These are phyloP conservation scores for Lineus longissimus DNA, from an alignment of 1,140 invertebrate genomes.

Conservation along the genomic window DNA sequence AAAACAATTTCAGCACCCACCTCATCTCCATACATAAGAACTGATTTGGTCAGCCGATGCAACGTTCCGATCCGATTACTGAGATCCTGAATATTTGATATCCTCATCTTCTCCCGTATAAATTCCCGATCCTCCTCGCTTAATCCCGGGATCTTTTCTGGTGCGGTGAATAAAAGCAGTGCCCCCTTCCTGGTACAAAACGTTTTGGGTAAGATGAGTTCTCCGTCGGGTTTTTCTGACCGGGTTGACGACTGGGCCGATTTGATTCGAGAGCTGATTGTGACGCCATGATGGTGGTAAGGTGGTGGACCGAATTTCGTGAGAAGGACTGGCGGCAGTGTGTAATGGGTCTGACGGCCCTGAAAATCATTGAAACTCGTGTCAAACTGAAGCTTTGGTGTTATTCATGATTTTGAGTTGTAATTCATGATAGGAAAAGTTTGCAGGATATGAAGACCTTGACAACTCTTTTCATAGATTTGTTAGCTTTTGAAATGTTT, in stretches of 20 bases:
- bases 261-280: neutral
- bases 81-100: constrained; percentile 26
- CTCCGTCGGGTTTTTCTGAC: constrained; percentile 17
- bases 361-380: no score
- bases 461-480: no score
- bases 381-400: no score
- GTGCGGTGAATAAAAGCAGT: constrained; percentile 39
- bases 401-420: no score
- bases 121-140: constrained; percentile 8
- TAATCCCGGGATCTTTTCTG: constrained; percentile 24
- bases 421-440: no score
- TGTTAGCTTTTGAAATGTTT: no score
- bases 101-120: constrained; percentile 4
- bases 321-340: no score
- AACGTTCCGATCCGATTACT: constrained; percentile 39
- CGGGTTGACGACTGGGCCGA: neutral
- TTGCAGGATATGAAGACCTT: no score
- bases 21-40: constrained; percentile 44
- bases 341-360: no score
- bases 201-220: constrained; percentile 40
- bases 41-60: constrained; percentile 36
- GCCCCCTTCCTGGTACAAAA: constrained; percentile 41
- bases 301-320: no score
- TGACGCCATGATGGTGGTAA: constrained; percentile 1
- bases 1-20: no score